Evolutionary conservation across 2,888 invertebrate genomes (phyloP).

Genomic region (Lasioglossum villosulum): DNA sequence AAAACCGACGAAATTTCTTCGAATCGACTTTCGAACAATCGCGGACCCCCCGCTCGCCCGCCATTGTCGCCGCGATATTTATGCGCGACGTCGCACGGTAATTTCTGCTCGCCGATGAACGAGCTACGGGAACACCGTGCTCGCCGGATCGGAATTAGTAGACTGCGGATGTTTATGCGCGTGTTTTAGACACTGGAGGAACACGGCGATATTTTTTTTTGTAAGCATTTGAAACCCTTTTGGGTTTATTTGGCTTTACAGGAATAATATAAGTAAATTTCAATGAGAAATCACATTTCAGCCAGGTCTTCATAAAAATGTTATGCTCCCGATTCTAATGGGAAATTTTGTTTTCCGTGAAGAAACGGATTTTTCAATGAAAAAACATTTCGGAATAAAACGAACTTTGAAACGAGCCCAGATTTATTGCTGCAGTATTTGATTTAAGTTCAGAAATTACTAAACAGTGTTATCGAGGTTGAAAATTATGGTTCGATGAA

Average conservation of each 20-base stretch:
- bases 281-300: not conserved
- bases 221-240: too few relatives aligned
- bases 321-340: not conserved
- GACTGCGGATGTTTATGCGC: not conserved
- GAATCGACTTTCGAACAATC: conserved; percentile 61
- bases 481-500: too few relatives aligned
- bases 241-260: too few relatives aligned
- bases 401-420: too few relatives aligned
- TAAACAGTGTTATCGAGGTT: too few relatives aligned
- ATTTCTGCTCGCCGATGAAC: conserved; percentile 13
- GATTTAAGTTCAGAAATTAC: too few relatives aligned
- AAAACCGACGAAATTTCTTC: conserved; percentile 73
- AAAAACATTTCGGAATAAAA: too few relatives aligned
- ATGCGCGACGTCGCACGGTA: conserved; percentile 12
- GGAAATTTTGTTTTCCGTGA: not conserved
- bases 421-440: too few relatives aligned
- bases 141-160: not conserved
- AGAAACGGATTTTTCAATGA: too few relatives aligned
- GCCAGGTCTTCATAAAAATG: not conserved
- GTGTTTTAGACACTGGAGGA: not conserved
- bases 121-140: not conserved
- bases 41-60: conserved; percentile 10
- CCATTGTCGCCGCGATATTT: conserved; percentile 30
- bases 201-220: not conserved
- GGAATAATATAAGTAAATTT: too few relatives aligned